Conservation (phyloP, 2,888 invertebrate genomes). For the Globia sparganii region DNA sequence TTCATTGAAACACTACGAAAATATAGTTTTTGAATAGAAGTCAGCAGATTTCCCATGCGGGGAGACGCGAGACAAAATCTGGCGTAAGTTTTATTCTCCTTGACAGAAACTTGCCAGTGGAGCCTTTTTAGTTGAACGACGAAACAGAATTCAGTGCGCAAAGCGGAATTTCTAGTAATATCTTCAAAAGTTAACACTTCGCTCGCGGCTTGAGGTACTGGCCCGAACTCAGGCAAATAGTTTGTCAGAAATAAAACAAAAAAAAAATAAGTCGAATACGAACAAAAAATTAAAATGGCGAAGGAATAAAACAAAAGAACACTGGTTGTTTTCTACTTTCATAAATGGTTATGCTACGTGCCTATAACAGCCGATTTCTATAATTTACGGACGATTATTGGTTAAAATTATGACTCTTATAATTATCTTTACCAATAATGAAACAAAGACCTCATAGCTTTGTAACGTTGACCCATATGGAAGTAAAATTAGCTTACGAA, state of each 20-base stretch:
- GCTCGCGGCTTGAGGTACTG: slow-evolving; percentile 40
- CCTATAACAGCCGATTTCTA: neutral
- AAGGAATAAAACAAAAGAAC: slow-evolving; percentile 3
- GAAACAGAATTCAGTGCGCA: slow-evolving; percentile 66
- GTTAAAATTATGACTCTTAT: neutral
- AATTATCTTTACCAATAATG: neutral
- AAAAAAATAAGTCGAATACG: neutral
- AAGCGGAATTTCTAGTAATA: slow-evolving; percentile 64
- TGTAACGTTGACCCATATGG: neutral
- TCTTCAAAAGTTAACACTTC: slow-evolving; percentile 65
- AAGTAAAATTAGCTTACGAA: neutral
- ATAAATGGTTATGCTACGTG: no score
- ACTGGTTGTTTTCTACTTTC: neutral
- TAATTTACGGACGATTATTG: neutral
- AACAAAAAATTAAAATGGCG: neutral
- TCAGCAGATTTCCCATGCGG: slow-evolving; percentile 70
- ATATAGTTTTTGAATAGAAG: slow-evolving; percentile 66
- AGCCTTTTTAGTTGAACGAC: slow-evolving; percentile 67
- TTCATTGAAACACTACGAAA: slow-evolving; percentile 60
- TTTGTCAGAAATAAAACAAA: slow-evolving; percentile 30
- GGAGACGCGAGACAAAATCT: slow-evolving; percentile 67
- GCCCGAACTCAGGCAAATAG: slow-evolving; percentile 33
- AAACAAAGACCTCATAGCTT: neutral
- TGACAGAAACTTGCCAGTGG: slow-evolving; percentile 67
- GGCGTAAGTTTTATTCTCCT: slow-evolving; percentile 68